These are phyloP conservation scores for Stigmatopora argus DNA, from an alignment of 2,113 vertebrate species.

Conservation along the genomic window DNA sequence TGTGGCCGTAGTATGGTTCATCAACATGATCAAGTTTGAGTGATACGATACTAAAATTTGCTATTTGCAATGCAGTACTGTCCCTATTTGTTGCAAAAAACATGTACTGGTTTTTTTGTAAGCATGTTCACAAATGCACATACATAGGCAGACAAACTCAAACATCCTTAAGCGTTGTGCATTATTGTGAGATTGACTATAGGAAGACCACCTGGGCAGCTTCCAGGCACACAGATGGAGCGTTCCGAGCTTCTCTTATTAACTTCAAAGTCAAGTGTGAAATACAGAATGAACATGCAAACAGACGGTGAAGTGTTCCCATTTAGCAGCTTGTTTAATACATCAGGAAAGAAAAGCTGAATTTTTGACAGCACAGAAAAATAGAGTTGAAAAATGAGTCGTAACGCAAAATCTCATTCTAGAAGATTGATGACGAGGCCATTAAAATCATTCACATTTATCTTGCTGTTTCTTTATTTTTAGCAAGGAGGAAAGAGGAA, in stretches of 20 bases:
- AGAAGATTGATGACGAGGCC: conserved; percentile 43
- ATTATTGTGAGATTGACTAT: conserved; percentile 23
- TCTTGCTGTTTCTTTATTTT: conserved; percentile 51
- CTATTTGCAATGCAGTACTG: background rate
- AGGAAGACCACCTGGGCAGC: conserved; percentile 52
- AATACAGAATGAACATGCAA: conserved; percentile 32
- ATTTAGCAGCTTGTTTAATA: conserved; percentile 1
- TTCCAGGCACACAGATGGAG: conserved; percentile 57
- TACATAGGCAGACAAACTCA: conserved; percentile 1
- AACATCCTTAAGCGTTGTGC: conserved; percentile 33
- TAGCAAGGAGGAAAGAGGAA: conserved; percentile 41
- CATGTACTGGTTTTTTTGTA: background rate
- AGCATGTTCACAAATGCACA: conserved; percentile 17
- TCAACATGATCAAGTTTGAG: background rate
- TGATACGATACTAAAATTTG: background rate
- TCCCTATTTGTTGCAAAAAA: background rate
- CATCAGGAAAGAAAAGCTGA: conserved; percentile 5
- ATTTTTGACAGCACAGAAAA: conserved; percentile 27
- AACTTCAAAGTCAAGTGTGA: conserved; percentile 40
- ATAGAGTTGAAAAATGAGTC: conserved; percentile 4
- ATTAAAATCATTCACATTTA: conserved; percentile 36
- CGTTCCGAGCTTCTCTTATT: conserved; percentile 30
- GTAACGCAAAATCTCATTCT: conserved; percentile 21
- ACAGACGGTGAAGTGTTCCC: conserved; percentile 12
- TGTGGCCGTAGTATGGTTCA: background rate